A percentile compares a stretch with the other conserved stretches of the same genome.
phyloP scores from a whole-genome alignment of 30 jellyfish, hydroid and myxozoan genomes.

The Phacellophora camtschatica region DNA sequence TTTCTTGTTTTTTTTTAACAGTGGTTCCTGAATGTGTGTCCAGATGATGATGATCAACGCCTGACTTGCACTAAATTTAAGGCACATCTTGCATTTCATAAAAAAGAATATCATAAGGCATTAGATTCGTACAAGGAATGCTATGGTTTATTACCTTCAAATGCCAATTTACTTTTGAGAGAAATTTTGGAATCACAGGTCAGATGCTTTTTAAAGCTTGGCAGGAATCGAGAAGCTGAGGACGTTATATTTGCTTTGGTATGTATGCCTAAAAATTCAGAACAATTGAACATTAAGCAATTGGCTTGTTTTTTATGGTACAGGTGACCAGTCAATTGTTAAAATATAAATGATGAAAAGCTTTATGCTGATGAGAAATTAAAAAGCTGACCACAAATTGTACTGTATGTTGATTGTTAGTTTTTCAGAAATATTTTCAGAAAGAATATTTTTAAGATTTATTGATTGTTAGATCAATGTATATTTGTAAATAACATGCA shows the following conservation, averaged over 20 bases:
- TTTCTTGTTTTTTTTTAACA: neutral
- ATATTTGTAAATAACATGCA: too few species aligned
- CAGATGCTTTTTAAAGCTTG: slow-evolving; percentile 23
- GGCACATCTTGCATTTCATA: slow-evolving; percentile 30
- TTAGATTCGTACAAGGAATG: neutral
- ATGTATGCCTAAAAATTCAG: too few species aligned
- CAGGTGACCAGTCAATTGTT: too few species aligned
- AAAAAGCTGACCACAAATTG: neutral
- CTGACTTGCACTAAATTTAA: slow-evolving; percentile 30
- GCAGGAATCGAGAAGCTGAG: slow-evolving; percentile 15
- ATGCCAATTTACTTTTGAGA: slow-evolving; percentile 34
- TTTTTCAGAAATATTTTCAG: neutral
- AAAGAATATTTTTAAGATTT: neutral
- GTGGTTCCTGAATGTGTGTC: slow-evolving; percentile 33
- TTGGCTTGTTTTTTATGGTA: too few species aligned
- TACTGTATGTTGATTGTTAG: neutral
- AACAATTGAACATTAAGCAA: too few species aligned
- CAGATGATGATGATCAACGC: slow-evolving; percentile 14
- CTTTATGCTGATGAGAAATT: too few species aligned
- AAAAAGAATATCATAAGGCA: slow-evolving; percentile 9
- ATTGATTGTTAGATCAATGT: neutral
- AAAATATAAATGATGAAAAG: too few species aligned
- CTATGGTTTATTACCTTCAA: slow-evolving; percentile 16
- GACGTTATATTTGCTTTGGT: too few species aligned
- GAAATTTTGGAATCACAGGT: slow-evolving; percentile 35